Evolutionary conservation across 92 coral and sea anemone species (phyloP), one percentile per base, ranked within the genome.

Genomic region (Parazoanthus atlanticus): DNA sequence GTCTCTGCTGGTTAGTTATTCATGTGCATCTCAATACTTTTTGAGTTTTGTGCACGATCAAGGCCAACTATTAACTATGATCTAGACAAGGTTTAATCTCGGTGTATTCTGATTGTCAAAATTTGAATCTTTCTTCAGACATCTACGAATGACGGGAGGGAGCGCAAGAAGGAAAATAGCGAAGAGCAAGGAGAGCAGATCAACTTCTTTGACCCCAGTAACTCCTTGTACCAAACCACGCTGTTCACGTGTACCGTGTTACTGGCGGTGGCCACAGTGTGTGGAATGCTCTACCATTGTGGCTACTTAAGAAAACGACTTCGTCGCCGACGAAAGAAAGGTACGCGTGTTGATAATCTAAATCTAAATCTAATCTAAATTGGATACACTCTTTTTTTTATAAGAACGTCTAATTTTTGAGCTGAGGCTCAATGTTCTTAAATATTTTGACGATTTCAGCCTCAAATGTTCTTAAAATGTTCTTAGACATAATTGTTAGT

Each of bases 141-240:
- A 70, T 69, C 74, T 41, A 34, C 34, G 19, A 32, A 84, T 6
- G 77, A 43, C 26, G 17, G 41, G 11, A 3, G 8, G 0, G 76
- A 70, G n/a, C 32, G 40, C 33, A 43, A 30, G n/a, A 17, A 69
- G 52, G 8, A 30, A 17, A 16, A 58, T 12, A 25, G 16, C 23
- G 69, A 84, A 8, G 65, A 46, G 26, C 6, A 84, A 26, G 87
- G 16, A 65, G 86, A 84, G 41, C 7, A 43, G 40, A 84, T 84
- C 26, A 84, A 84, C 54, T 84, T 84, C 38, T 84, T 84, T 84
- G 65, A 84, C 65, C 77, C 77, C 8, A 70, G 78, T 7, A 84
- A 84, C 78, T 36, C 64, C 38, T 41, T 84, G 65, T 84, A 41
- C 52, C 64, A 41, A 84, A 31, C 78, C 15, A 46, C 87, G n/a